Evolutionary conservation across 2,797 vertebrate species (phyloP), one percentile per base, ranked within the genome.

Genomic region (Hephaestus fuliginosus): DNA sequence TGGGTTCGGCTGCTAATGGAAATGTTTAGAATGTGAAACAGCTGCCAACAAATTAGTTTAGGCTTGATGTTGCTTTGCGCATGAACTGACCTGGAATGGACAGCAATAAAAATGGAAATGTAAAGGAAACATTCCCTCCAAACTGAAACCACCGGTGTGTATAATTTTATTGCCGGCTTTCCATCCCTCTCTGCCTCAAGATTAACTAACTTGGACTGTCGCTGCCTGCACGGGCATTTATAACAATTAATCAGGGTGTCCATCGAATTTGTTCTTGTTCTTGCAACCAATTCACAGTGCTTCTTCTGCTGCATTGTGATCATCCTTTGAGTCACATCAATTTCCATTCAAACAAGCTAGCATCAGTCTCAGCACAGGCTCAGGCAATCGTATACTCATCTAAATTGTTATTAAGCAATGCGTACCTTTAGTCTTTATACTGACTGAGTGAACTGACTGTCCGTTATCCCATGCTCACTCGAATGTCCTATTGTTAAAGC

Each of bases 41-140:
- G 80, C 80, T 76, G 70, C 85, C 89, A 85, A 91, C 86, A 91
- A 92, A 94, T 93, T 86, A 92, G 88, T 89, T 91, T 87, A 84
- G 83, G 81, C 75, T 81, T 88, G 83, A 89, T 71, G 87, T 92
- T 89, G 84, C 87, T 92, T 91, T 93, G 83, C 79, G n/a, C 80
- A 88, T 87, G 90, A 94, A 95, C 88, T 91, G 89, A 92, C 83
- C 87, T 44, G 74, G 89, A 95, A 93, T 94, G 93, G 90, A 92
- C 92, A 80, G 91, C 92, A 95, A 95, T 95, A 93, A 94, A 95
- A 94, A 95, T 94, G 91, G 81, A 95, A 95, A 95, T 94, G 82
- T 82, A 92, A 93, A 91, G 82, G 83, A 93, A 95, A 90, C 85
- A 85, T 91, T 89, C 28, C 48, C 74, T 81, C 71, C 36, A 20